These are phyloP conservation scores for Saguinus imperator DNA, from an alignment of 2,113 vertebrate species.

Conservation along the genomic window DNA sequence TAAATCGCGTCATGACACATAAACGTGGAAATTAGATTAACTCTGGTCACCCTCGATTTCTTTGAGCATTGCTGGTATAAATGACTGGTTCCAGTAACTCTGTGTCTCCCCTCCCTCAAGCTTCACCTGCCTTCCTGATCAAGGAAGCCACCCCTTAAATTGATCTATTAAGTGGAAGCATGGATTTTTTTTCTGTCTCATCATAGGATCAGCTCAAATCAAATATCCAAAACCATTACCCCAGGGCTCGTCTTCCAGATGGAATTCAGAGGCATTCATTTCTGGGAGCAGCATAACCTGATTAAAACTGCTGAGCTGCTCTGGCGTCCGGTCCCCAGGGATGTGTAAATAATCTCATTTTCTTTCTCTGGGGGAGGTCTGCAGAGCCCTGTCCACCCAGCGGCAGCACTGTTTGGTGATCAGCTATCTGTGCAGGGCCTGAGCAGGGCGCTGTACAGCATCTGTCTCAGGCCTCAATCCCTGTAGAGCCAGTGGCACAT, in stretches of 20 bases:
- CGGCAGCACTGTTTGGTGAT: accelerated
- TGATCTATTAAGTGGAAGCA: not conserved
- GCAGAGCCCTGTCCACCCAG: not conserved
- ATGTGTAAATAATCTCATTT: not conserved
- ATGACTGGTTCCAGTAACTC: not conserved
- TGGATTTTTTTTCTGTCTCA: not conserved
- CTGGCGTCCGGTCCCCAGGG: accelerated
- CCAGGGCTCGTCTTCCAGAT: not conserved
- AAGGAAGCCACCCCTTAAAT: not conserved
- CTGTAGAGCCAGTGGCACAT: not conserved
- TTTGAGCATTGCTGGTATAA: not conserved
- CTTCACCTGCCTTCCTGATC: not conserved
- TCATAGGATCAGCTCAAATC: not conserved
- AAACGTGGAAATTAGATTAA: not conserved
- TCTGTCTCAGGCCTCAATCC: accelerated
- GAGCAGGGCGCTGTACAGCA: not conserved
- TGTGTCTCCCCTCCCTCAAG: not conserved
- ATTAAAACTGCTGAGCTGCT: not conserved
- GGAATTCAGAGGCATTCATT: not conserved
- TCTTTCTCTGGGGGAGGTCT: not conserved
- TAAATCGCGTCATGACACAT: not conserved
- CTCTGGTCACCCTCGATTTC: not conserved
- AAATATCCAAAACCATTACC: not conserved
- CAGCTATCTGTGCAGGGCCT: not conserved
- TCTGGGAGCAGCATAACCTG: not conserved